Evolutionary conservation across 2,113 vertebrate genomes (phyloP), one percentile per base, ranked within the genome.

Genomic region (Ranitomeya imitator): DNA sequence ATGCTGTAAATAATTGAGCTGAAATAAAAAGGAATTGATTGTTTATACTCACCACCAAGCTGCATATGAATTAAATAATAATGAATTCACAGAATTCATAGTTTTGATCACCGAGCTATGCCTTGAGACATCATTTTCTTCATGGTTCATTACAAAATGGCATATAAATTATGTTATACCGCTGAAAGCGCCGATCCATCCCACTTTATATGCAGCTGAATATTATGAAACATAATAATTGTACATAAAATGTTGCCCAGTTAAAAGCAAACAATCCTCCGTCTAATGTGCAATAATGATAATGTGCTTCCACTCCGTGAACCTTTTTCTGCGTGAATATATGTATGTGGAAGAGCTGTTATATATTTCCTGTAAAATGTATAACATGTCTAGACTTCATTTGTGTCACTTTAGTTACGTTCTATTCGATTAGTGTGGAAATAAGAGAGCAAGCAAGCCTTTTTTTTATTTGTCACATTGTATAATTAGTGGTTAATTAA

Each of bases 71-170:
- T 86, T 23, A 86, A 78, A 77, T 86, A 60, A 76, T 85, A 61
- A 86, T 86, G 73, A 77, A 86, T 86, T 55, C 83, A 60, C 57
- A 77, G n/a, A 78, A 77, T 77, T 74, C 67, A 37, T 60, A 77
- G 67, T 74, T 73, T 26, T 55, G 63, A 85, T 61, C 55, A 23
- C 15, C 63, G 73, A 23, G 19, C 73, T 86, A 77, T 86, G 85
- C 85, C 85, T 63, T 63, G 16, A 86, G 85, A 86, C 85, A 86
- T 86, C 26, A 78, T 86, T 63, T 63, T 86, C 85, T 63, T 86
- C 71, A 86, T 85, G 83, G 55, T 86, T 86, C 78, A 86, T 86
- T 86, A 86, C 59, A 77, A 59, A 86, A 78, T 78, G 73, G 55
- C 73, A 86, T 78, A 77, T 51, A 77, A 77, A 78, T 60, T 73